Percentiles rank a stretch among this genome's conserved stretches.
These are phyloP conservation scores for Bergia puertoricense DNA, from an alignment of 92 coral and sea anemone species.

Conservation along the genomic window DNA sequence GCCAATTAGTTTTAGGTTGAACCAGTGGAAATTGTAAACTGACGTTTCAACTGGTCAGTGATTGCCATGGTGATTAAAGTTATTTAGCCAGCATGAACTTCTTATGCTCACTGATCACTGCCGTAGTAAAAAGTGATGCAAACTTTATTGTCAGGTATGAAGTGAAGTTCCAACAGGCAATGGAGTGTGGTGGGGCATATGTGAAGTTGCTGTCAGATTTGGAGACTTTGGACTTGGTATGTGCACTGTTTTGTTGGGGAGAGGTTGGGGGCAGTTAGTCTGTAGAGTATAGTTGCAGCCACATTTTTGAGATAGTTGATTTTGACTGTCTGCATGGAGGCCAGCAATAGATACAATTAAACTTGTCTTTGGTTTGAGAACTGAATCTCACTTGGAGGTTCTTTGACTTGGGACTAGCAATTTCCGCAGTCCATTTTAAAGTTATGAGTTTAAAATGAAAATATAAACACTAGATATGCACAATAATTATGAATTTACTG, in stretches of 20 bases:
- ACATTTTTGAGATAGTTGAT: background rate
- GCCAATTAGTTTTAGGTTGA: no score
- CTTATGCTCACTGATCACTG: background rate
- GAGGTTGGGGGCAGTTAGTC: background rate
- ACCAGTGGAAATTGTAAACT: no score
- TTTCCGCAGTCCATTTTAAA: no score
- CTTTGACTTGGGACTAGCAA: no score
- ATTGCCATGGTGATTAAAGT: background rate
- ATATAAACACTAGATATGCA: no score
- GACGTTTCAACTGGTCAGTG: no score
- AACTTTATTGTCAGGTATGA: conserved; percentile 74
- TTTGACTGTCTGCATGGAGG: no score
- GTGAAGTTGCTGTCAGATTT: conserved; percentile 81
- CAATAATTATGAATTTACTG: no score
- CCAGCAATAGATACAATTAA: no score
- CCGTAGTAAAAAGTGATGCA: background rate
- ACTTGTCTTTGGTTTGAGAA: no score
- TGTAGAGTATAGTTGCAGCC: background rate
- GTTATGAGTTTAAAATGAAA: no score
- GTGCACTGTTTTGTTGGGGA: background rate
- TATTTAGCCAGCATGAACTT: background rate
- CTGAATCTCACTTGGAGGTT: no score
- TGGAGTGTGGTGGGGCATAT: conserved; percentile 99
- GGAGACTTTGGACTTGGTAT: conserved; percentile 74
- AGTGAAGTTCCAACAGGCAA: conserved; percentile 91